These are phyloP conservation scores for Eumacrocentrus americanus DNA, from an alignment of 2,888 invertebrate species.

Conservation along the genomic window DNA sequence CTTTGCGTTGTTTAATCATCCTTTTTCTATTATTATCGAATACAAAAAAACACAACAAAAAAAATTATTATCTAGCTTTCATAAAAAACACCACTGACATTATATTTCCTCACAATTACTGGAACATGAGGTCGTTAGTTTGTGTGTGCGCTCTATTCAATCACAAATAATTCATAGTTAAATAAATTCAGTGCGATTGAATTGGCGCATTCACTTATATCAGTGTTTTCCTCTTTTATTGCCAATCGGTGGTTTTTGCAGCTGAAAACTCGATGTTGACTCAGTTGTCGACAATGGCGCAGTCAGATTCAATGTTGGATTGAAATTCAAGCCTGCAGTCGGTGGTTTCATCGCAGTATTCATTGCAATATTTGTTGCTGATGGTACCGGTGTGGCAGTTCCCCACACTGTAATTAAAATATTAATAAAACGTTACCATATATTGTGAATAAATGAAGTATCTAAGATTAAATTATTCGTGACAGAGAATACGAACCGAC, in stretches of 20 bases:
- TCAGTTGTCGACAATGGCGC: slow-evolving; percentile 53
- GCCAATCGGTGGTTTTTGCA: slow-evolving; percentile 74
- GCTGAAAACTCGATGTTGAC: slow-evolving; percentile 65
- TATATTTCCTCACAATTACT: no score
- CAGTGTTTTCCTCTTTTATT: slow-evolving; percentile 74
- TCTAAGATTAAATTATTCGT: background rate
- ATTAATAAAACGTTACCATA: slow-evolving; percentile 20
- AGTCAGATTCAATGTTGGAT: slow-evolving; percentile 54
- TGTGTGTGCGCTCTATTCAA: slow-evolving; percentile 2
- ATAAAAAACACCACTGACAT: no score
- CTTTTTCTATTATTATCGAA: background rate
- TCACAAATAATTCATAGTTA: slow-evolving; percentile 8
- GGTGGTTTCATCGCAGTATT: slow-evolving; percentile 56
- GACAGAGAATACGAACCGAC: slow-evolving; percentile 16
- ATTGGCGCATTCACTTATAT: slow-evolving; percentile 42
- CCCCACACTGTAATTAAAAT: slow-evolving; percentile 52
- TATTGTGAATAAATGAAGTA: background rate
- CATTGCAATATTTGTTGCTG: slow-evolving; percentile 48
- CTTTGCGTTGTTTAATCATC: no score
- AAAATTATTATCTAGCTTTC: no score
- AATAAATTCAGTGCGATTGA: slow-evolving; percentile 1
- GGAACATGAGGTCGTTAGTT: background rate
- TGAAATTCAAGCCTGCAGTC: slow-evolving; percentile 56
- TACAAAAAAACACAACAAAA: no score
- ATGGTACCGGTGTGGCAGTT: slow-evolving; percentile 48